These are phyloP conservation scores for Drosophila bipectinata DNA, from an alignment of 1,140 invertebrate genomes.

Conservation along the genomic window DNA sequence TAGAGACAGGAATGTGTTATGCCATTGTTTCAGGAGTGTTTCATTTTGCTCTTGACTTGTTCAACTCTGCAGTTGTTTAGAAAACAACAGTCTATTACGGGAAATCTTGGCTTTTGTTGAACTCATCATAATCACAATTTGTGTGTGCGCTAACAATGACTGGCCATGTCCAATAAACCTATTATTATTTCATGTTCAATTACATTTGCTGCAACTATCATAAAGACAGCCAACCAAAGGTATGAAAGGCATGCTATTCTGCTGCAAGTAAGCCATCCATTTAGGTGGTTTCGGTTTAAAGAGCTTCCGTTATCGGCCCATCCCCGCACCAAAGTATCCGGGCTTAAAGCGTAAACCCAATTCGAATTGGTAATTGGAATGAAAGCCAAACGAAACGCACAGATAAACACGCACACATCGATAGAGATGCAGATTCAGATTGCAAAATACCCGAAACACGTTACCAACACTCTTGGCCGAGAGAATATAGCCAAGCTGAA, in stretches of 20 bases:
- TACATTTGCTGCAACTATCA: too few species aligned
- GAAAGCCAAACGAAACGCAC: slow-evolving; percentile 44
- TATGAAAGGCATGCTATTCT: too few species aligned
- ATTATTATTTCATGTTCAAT: too few species aligned
- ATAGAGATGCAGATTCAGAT: slow-evolving; percentile 12
- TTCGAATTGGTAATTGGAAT: slow-evolving; percentile 76
- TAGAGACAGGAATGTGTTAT: slow-evolving; percentile 12
- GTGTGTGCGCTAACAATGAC: too few species aligned
- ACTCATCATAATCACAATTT: too few species aligned
- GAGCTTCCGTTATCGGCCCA: background rate
- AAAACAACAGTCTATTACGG: too few species aligned
- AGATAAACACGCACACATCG: slow-evolving; percentile 13
- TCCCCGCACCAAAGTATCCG: background rate
- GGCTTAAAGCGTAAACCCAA: slow-evolving; percentile 70
- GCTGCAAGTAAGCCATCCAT: background rate
- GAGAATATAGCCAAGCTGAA: slow-evolving; percentile 38
- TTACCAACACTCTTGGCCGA: slow-evolving; percentile 42
- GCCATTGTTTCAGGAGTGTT: background rate
- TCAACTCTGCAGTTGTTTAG: too few species aligned
- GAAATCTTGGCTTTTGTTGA: too few species aligned
- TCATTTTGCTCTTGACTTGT: background rate
- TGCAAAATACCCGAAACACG: slow-evolving; percentile 32
- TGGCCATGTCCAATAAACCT: too few species aligned
- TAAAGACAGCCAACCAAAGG: background rate
- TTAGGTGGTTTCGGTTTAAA: background rate